A percentile compares a stretch with the other conserved stretches of the same genome.
Conservation (phyloP, 1,140 invertebrate species). For the Zaprionus gabonicus region DNA sequence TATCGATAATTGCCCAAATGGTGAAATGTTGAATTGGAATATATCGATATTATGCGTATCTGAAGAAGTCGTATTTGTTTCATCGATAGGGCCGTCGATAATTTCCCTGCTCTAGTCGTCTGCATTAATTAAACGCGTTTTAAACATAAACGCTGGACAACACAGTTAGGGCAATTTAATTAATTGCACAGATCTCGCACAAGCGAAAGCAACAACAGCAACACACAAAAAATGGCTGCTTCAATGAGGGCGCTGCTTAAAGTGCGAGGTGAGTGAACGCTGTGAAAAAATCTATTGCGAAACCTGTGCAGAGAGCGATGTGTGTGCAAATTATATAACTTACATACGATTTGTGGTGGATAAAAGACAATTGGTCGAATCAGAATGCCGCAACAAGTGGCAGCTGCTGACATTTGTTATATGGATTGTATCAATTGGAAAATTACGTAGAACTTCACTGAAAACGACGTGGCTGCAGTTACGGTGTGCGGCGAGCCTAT, state of each 20-base stretch:
- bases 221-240: constrained; percentile 71
- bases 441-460: constrained; percentile 17
- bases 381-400: constrained; percentile 31
- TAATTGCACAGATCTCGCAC: constrained; percentile 63
- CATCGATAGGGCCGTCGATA: constrained; percentile 33
- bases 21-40: neutral
- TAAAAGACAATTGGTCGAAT: constrained; percentile 34
- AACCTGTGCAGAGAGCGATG: constrained; percentile 44
- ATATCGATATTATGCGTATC: constrained; percentile 10
- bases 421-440: constrained; percentile 14
- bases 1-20: neutral
- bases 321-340: constrained; percentile 75
- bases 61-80: neutral
- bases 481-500: neutral
- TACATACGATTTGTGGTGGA: constrained; percentile 49
- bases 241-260: constrained; percentile 79
- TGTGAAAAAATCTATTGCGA: constrained; percentile 54
- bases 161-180: constrained; percentile 33
- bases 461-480: constrained; percentile 63
- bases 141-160: constrained; percentile 58
- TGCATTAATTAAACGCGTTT: constrained; percentile 76
- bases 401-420: constrained; percentile 16
- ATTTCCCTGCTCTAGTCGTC: constrained; percentile 51
- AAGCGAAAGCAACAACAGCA: constrained; percentile 65
- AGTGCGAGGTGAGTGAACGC: constrained; percentile 72